A percentile compares a stretch with the other conserved stretches of the same genome.
Evolutionary conservation across 2,888 invertebrate species (phyloP).

Genomic region (Lycocerus yunnanus): DNA sequence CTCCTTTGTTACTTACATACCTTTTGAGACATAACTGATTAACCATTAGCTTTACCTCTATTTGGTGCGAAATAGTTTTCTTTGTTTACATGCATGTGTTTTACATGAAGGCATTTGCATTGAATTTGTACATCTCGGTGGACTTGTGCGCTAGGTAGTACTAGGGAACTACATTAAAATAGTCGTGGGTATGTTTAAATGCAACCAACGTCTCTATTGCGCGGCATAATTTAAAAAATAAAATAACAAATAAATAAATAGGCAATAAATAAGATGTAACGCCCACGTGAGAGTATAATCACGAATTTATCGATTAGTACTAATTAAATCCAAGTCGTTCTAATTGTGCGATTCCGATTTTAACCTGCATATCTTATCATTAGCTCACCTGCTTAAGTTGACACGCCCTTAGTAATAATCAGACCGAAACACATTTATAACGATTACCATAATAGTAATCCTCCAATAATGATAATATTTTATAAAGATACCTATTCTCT

Average conservation of each 20-base stretch:
- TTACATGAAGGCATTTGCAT: slow-evolving; percentile 36
- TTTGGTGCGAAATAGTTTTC: slow-evolving; percentile 26
- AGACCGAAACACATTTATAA: slow-evolving; percentile 29
- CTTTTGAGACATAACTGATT: slow-evolving; percentile 21
- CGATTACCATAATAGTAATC: slow-evolving; percentile 12
- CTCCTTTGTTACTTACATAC: slow-evolving; percentile 3
- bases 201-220: not conserved
- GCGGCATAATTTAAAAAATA: not conserved
- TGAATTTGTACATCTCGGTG: slow-evolving; percentile 33
- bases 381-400: slow-evolving; percentile 25
- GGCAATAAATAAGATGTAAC: slow-evolving; percentile 9
- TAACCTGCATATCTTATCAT: slow-evolving; percentile 26
- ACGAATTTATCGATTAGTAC: slow-evolving; percentile 22
- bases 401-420: slow-evolving; percentile 28
- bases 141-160: not conserved
- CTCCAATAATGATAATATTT: slow-evolving; percentile 7
- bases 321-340: slow-evolving; percentile 27
- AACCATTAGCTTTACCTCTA: slow-evolving; percentile 26
- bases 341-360: slow-evolving; percentile 18
- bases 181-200: slow-evolving; percentile 6
- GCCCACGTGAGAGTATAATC: slow-evolving; percentile 15
- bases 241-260: not conserved
- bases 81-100: slow-evolving; percentile 27
- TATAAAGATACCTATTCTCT: slow-evolving; percentile 3
- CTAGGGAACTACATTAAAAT: slow-evolving; percentile 8